Conservation (phyloP, 2,888 invertebrate genomes). For the Andrena marginata region DNA sequence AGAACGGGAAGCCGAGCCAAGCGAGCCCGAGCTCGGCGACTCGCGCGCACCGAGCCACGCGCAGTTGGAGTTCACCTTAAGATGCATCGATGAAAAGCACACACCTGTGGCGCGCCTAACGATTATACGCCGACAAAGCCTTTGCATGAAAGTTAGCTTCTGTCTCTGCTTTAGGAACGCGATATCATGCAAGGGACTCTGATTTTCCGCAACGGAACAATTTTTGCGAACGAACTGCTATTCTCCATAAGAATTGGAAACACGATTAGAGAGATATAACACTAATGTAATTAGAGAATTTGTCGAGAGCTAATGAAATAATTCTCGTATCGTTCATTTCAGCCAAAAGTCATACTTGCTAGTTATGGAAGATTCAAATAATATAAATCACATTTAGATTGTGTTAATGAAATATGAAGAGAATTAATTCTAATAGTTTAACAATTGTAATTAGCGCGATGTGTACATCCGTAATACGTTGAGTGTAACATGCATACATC, state of each 20-base stretch:
- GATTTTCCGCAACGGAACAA: not conserved
- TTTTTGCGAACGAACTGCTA: not conserved
- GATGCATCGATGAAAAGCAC: conserved; percentile 68
- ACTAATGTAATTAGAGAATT: not conserved
- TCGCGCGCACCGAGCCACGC: no score
- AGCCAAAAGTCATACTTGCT: not conserved
- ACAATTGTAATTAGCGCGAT: not conserved
- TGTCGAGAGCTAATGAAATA: not conserved
- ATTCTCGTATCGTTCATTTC: not conserved
- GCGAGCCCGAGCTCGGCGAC: no score
- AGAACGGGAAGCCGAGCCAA: no score
- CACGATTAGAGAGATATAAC: no score
- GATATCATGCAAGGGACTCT: conserved; percentile 21
- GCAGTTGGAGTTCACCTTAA: no score
- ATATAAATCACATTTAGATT: not conserved
- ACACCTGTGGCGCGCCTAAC: conserved; percentile 78
- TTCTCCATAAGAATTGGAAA: not conserved
- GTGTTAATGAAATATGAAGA: not conserved
- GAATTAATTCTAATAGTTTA: conserved; percentile 5
- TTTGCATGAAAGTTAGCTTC: conserved; percentile 25
- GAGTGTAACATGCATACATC: not conserved
- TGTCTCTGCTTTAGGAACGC: conserved; percentile 21
- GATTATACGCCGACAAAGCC: conserved; percentile 59
- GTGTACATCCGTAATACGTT: not conserved
- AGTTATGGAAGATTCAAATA: not conserved